Evolutionary conservation across 1,140 invertebrate genomes (phyloP).

Genomic region (Leptinotarsa lineolata): DNA sequence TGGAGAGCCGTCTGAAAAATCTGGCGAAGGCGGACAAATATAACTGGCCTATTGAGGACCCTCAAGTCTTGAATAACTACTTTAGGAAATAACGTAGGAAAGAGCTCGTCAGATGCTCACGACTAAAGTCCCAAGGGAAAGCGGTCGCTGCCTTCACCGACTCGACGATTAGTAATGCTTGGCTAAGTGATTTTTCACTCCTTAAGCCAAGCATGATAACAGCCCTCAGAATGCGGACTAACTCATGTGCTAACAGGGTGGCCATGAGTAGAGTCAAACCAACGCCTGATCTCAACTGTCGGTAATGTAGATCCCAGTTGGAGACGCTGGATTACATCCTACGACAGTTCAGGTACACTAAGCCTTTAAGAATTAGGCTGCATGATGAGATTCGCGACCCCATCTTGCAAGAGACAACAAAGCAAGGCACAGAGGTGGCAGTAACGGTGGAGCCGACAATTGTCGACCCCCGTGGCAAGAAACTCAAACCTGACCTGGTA

Average conservation of each 20-base stretch:
- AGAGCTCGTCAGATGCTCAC: constrained; percentile 28
- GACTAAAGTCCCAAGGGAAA: constrained; percentile 37
- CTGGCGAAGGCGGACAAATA: constrained; percentile 23
- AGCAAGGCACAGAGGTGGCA: constrained; percentile 26
- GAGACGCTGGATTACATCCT: constrained; percentile 47
- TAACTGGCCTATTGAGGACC: constrained; percentile 28
- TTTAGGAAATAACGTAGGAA: constrained; percentile 16
- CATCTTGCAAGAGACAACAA: constrained; percentile 30
- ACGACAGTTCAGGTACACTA: constrained; percentile 41
- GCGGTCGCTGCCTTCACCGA: constrained; percentile 32
- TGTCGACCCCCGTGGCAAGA: constrained; percentile 20
- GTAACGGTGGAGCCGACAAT: constrained; percentile 33
- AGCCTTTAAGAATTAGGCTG: constrained; percentile 36
- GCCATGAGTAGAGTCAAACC: constrained; percentile 54
- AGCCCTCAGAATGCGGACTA: constrained; percentile 43
- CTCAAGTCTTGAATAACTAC: constrained; percentile 7
- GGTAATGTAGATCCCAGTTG: constrained; percentile 25
- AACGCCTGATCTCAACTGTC: constrained; percentile 45
- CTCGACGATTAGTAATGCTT: constrained; percentile 33
- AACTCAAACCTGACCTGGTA: constrained; percentile 44
- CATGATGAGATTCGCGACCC: constrained; percentile 46
- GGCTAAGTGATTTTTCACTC: constrained; percentile 29
- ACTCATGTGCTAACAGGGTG: constrained; percentile 48
- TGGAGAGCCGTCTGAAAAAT: constrained; percentile 32
- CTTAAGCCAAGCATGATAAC: constrained; percentile 38